Base-by-base conservation (phyloP, 2,797 vertebrate genomes). In the Leucoraja ocellata region DNA sequence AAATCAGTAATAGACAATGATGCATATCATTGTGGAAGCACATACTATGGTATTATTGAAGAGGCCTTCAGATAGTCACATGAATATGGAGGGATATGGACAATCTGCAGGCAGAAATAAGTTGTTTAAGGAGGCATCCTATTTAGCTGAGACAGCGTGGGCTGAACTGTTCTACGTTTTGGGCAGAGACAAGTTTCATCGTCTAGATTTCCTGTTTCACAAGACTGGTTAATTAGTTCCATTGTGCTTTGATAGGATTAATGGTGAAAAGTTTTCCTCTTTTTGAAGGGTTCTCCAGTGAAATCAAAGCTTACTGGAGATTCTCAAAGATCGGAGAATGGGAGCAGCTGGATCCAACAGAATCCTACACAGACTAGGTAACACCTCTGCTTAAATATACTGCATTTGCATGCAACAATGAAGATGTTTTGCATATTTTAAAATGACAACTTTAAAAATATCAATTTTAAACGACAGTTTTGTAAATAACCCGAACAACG, bases 321-420 rank as follows among this genome's bases (percentile, higher is more conserved):
- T 28, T 95, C 94, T 94, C 95, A 96, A 80, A 97, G 97, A 95
- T 94, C 95, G 91, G 98, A 98, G 58, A 97, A 99, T 83, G 93
- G 94, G 1, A 97, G 95, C 94, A 96, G 97, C 95, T 96, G 94
- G 28, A 95, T 95, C 92, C 95, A 96, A 94, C 96, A 96, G 93
- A 97, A 54, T 54, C 46, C 46, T 54, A 54, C 46, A 54, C 46
- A 54, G 46, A 54, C 94, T 94, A 97, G 97, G 97, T 98, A 95
- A 94, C 71, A 10, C 81, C 13, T 86, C 71, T 79, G 8, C 61
- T n/a, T 78, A 23, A 21, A 8, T 21, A 68, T 46, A 93, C 21
- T 58, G 21, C 23, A 54, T 76, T 88, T 88, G 65, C 16, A 68
- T 88, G 61, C 32, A 88, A 88, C 36, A 76, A 73, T 46, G 39